These are phyloP conservation scores for Erpobdella octoculata DNA, from an alignment of 2,888 invertebrate species.

Conservation along the genomic window DNA sequence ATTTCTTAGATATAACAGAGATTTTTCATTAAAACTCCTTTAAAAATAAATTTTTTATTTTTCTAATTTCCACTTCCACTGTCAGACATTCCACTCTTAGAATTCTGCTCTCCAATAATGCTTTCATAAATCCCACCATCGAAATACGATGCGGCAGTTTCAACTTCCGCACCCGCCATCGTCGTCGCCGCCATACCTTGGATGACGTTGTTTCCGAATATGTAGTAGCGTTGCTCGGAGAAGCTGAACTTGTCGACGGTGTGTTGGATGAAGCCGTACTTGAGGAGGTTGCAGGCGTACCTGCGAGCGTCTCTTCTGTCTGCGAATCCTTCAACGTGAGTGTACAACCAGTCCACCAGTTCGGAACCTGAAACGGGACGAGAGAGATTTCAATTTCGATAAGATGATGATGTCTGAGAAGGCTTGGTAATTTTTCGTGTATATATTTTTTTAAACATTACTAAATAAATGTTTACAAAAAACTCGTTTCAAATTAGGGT, in stretches of 20 bases:
- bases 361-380: constrained; percentile 61
- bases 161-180: too few relatives aligned
- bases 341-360: constrained; percentile 92
- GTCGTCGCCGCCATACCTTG: too few relatives aligned
- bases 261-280: constrained; percentile 86
- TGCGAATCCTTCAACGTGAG: constrained; percentile 85
- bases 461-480: neutral
- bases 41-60: too few relatives aligned
- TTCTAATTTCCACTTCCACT: too few relatives aligned
- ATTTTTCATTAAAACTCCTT: too few relatives aligned
- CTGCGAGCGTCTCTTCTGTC: constrained; percentile 81
- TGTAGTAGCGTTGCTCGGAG: constrained; percentile 97
- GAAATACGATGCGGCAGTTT: too few relatives aligned
- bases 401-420: neutral
- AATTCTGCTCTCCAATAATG: too few relatives aligned
- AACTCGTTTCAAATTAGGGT: neutral
- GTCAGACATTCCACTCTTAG: too few relatives aligned
- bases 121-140: too few relatives aligned
- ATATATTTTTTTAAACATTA: neutral
- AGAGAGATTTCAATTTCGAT: neutral
- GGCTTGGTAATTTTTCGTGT: too few relatives aligned
- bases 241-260: constrained; percentile 98
- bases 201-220: constrained; percentile 62
- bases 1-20: too few relatives aligned
- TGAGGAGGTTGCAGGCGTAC: constrained; percentile 86